Percentiles rank a stretch among this genome's conserved stretches.
Conservation (phyloP, 2,113 vertebrate species). For the Corythornis madagascariensis region DNA sequence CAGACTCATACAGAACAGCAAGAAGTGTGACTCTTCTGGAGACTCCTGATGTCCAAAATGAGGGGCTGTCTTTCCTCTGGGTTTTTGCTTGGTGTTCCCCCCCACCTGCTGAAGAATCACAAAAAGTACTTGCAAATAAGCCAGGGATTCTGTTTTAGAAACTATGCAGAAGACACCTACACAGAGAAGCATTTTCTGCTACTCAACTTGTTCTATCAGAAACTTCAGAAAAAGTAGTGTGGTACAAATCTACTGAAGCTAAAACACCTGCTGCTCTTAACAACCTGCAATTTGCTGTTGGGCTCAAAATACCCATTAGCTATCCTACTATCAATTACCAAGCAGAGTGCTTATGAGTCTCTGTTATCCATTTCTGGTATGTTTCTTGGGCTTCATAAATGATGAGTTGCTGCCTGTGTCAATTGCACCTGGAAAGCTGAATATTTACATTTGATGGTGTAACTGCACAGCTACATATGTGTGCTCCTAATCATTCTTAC, state of each 20-base stretch:
- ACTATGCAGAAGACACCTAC: neutral
- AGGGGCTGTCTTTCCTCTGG: neutral
- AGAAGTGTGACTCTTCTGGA: neutral
- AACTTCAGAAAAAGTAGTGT: neutral
- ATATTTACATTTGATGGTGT: slow-evolving; percentile 25
- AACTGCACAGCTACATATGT: slow-evolving; percentile 32
- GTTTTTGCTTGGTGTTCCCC: neutral
- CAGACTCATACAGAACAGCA: neutral
- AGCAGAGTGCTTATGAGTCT: neutral
- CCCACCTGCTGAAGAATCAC: neutral
- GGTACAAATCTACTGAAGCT: neutral
- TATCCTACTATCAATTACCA: slow-evolving; percentile 1
- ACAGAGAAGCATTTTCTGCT: neutral
- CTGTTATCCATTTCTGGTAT: neutral
- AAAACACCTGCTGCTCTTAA: neutral
- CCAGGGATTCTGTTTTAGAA: neutral
- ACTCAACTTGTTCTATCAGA: neutral
- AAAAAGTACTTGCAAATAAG: neutral
- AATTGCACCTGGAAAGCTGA: neutral
- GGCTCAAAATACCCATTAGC: neutral
- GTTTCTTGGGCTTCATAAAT: slow-evolving; percentile 44
- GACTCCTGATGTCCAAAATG: neutral
- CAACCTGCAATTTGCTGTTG: neutral
- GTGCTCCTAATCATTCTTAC: slow-evolving; percentile 31
- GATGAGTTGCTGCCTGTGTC: neutral